Base-by-base conservation (phyloP, 2,113 vertebrate species). In the Empidonax traillii region DNA sequence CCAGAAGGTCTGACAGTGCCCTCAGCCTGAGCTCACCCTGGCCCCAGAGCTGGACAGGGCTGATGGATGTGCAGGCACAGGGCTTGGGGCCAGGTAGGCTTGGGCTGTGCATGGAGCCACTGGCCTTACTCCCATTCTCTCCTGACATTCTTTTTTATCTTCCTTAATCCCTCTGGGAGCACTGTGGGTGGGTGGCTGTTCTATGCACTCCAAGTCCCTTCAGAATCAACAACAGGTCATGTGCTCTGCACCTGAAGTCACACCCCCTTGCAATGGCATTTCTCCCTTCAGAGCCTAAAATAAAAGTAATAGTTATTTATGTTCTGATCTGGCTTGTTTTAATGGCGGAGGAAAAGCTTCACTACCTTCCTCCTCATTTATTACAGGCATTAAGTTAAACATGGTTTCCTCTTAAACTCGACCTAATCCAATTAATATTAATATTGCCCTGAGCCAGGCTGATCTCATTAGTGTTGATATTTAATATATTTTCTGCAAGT, bases 291-390 rank as follows among this genome's bases (percentile, higher is more conserved):
- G 79, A 66, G 28, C 73, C 33, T 35, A 6, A 71, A 62, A 39
- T 39, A 63, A 63, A 63, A 63, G 12, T 30, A 30, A 63, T n/a
- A 25, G 21, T 27, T 6, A 9, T 56, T 89, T 73, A 10, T 77
- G 65, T 43, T 43, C 79, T 74, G 62, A 28, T 90, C 80, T 91
- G 76, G 41, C 35, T 83, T 39, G 24, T 65, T 72, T 25, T 53
- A 78, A 53, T 2, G 7, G 7, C 67, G 37, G 56, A 79, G 37
- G 66, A 51, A 90, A 63, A 81, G 79, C 74, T 78, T 37, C 78
- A 52, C 66, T 85, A 31, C 88, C 76, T 95, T 94, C 95, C 93
- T 95, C 89, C 85, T 73, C 91, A 62, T 95, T 95, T 63, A 95
- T 93, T 76, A 68, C 0, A 24, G 43, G 49, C 93, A 94, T 93